Evolutionary conservation across 2,888 invertebrate genomes (phyloP).

Genomic region (Drosophila anceps): DNA sequence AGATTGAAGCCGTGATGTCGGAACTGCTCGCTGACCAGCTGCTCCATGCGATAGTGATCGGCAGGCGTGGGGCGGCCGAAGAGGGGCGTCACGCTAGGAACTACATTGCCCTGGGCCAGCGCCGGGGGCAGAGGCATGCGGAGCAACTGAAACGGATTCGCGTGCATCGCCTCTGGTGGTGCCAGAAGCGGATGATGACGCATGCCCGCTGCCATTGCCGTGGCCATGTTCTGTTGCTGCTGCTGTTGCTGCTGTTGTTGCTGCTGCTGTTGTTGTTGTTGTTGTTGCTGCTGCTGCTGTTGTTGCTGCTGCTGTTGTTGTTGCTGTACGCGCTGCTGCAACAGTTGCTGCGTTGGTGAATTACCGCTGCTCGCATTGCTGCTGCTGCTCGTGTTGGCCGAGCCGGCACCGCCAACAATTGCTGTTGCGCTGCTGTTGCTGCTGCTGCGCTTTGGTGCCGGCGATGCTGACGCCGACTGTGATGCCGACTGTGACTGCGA

Average conservation of each 20-base stretch:
- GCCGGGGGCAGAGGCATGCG: slow-evolving; percentile 92
- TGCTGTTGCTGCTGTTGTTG: slow-evolving; percentile 70
- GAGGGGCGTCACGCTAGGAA: slow-evolving; percentile 89
- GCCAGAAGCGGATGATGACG: slow-evolving; percentile 89
- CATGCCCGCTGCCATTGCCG: slow-evolving; percentile 86
- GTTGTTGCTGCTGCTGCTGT: slow-evolving; percentile 62
- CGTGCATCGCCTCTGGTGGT: slow-evolving; percentile 91
- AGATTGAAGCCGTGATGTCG: slow-evolving; percentile 92
- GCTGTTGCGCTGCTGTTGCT: slow-evolving; percentile 42
- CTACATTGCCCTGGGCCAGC: slow-evolving; percentile 89
- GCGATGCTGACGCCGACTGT: slow-evolving; percentile 42
- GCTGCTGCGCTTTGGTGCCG: slow-evolving; percentile 50
- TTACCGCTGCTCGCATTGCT: slow-evolving; percentile 45
- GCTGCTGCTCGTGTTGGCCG: slow-evolving; percentile 58
- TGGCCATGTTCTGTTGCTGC: slow-evolving; percentile 70
- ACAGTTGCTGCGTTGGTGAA: slow-evolving; percentile 75
- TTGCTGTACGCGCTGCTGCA: slow-evolving; percentile 85
- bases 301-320: slow-evolving; percentile 63
- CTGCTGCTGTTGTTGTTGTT: slow-evolving; percentile 60
- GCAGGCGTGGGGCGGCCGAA: slow-evolving; percentile 93
- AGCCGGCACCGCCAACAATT: slow-evolving; percentile 36
- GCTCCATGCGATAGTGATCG: slow-evolving; percentile 93
- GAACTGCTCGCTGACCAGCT: slow-evolving; percentile 93
- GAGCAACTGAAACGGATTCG: slow-evolving; percentile 90
- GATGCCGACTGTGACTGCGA: slow-evolving; percentile 43